phyloP scores from a whole-genome alignment of 2,797 vertebrate genomes.

The Loriculus beryllinus region DNA sequence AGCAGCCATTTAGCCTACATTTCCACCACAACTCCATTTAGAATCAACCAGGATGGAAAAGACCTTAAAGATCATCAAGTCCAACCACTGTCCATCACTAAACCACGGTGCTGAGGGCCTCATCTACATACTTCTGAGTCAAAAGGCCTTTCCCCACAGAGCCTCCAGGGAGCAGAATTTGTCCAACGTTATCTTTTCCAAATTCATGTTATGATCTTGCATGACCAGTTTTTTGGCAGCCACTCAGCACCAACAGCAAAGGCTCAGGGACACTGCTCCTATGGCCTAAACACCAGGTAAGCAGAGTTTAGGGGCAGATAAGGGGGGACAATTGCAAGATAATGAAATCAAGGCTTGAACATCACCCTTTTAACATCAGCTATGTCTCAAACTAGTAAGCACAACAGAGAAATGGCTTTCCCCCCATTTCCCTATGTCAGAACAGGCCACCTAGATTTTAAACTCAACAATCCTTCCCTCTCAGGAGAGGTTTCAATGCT shows the following conservation, averaged over 20 bases:
- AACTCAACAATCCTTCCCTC: background rate
- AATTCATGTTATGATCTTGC: background rate
- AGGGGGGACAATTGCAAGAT: background rate
- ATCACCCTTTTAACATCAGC: background rate
- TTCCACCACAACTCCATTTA: background rate
- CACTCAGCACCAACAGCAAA: background rate
- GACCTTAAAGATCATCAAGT: background rate
- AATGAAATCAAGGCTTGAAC: background rate
- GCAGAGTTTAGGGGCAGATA: background rate
- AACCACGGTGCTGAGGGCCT: background rate
- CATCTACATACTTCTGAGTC: background rate
- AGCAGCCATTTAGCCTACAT: background rate
- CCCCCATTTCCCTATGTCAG: background rate
- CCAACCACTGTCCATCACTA: background rate
- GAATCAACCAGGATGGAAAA: background rate
- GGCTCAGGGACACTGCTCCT: background rate
- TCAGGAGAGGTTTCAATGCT: background rate
- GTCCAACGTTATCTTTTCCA: background rate
- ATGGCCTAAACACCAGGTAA: accelerated
- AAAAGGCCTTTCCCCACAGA: background rate
- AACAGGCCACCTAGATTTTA: background rate
- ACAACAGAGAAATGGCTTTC: background rate
- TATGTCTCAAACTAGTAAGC: background rate
- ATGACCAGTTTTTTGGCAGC: background rate
- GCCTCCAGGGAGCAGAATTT: background rate